Percentiles rank a stretch among this genome's conserved stretches.
phyloP scores from a whole-genome alignment of 2,888 invertebrate genomes.

The Drosophila putrida region DNA sequence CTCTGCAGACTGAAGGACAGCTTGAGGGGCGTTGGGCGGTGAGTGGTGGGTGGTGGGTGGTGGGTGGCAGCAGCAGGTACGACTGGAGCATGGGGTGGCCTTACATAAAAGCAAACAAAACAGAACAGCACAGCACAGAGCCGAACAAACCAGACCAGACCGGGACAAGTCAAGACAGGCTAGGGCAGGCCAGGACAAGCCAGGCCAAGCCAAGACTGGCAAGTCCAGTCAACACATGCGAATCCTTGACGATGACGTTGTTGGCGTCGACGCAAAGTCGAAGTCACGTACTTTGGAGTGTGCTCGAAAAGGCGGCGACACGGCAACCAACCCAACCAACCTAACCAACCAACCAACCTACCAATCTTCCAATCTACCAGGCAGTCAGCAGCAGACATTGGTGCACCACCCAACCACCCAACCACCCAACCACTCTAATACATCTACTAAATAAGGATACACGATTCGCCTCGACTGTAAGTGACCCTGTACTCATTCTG shows the following conservation, averaged over 20 bases:
- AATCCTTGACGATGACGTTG: constrained; percentile 54
- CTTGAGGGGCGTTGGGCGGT: constrained; percentile 5
- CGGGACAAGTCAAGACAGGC: background rate
- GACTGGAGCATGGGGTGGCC: constrained; percentile 46
- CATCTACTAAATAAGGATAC: no score
- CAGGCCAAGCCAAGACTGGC: background rate
- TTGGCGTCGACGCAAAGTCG: constrained; percentile 37
- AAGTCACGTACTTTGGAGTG: constrained; percentile 71
- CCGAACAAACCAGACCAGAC: background rate
- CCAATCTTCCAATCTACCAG: constrained; percentile 17
- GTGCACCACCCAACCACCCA: constrained; percentile 5
- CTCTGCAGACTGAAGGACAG: constrained; percentile 74
- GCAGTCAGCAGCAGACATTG: constrained; percentile 35
- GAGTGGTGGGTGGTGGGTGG: background rate
- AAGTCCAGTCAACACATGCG: constrained; percentile 40
- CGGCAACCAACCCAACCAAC: background rate
- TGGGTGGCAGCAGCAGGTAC: constrained; percentile 7
- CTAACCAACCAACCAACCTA: background rate
- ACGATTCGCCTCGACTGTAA: no score
- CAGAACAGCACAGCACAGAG: background rate
- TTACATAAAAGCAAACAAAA: constrained; percentile 56
- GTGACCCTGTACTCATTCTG: no score
- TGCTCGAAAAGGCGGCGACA: constrained; percentile 59
- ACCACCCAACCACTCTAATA: background rate
- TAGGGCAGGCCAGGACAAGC: background rate